phyloP scores from a whole-genome alignment of 2,888 invertebrate genomes.

The Diplazon laetatorius region DNA sequence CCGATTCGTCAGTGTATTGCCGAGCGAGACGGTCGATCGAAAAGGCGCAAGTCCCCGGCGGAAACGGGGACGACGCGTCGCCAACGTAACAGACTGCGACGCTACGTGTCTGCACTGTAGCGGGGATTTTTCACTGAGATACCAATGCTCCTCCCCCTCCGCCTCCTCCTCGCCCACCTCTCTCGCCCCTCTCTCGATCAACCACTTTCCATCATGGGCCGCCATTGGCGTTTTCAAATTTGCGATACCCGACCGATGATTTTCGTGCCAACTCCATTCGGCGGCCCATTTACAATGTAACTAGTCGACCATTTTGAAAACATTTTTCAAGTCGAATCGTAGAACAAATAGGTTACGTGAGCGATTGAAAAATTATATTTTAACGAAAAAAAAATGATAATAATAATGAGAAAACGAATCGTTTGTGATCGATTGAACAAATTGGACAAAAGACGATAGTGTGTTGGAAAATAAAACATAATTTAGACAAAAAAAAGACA shows the following conservation, averaged over 20 bases:
- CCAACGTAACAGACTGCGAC: constrained; percentile 8
- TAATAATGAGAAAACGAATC: too few relatives aligned
- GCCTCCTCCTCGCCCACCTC: neutral
- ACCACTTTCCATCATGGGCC: neutral
- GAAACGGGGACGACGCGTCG: constrained; percentile 32
- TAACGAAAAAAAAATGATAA: too few relatives aligned
- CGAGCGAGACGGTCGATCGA: constrained; percentile 21
- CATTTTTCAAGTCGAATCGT: too few relatives aligned
- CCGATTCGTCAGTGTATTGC: constrained; percentile 43
- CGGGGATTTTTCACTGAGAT: constrained; percentile 21
- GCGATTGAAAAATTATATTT: too few relatives aligned
- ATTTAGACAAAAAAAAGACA: neutral
- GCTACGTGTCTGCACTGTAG: constrained; percentile 1
- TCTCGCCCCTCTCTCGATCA: neutral
- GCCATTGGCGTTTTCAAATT: neutral
- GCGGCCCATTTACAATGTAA: too few relatives aligned
- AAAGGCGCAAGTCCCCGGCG: neutral
- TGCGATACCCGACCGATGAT: too few relatives aligned
- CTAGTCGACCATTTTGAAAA: too few relatives aligned
- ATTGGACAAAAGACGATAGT: constrained; percentile 17
- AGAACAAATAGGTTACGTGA: too few relatives aligned
- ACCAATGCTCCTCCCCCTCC: too few relatives aligned
- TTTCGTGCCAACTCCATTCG: too few relatives aligned
- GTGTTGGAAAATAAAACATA: neutral
- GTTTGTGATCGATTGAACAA: neutral